phyloP scores from a whole-genome alignment of 2,888 invertebrate genomes.

The Spicauda simplicius region DNA sequence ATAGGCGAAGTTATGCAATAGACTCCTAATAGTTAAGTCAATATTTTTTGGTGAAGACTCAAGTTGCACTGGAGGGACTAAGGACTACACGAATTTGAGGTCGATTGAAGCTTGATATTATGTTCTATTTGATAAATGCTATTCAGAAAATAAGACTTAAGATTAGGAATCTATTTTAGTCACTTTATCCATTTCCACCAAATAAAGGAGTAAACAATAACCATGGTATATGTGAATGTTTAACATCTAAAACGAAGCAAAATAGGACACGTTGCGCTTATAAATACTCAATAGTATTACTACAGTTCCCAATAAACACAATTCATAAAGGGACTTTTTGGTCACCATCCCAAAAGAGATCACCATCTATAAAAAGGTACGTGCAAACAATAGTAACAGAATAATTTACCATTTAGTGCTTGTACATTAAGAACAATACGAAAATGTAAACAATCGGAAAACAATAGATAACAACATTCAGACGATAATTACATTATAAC shows the following conservation, averaged over 20 bases:
- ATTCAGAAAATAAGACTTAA: neutral
- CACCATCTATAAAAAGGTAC: neutral
- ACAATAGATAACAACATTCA: constrained; percentile 11
- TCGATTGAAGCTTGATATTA: too few relatives aligned
- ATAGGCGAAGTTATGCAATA: neutral
- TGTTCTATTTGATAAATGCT: too few relatives aligned
- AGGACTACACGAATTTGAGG: too few relatives aligned
- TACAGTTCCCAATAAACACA: neutral
- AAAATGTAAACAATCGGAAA: neutral
- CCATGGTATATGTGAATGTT: constrained; percentile 18
- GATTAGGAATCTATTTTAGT: neutral
- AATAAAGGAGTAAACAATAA: constrained; percentile 13
- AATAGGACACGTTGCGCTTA: neutral
- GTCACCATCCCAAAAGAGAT: neutral
- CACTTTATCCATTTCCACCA: neutral
- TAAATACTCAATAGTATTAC: neutral
- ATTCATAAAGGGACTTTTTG: neutral
- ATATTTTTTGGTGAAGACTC: neutral
- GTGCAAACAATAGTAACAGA: neutral
- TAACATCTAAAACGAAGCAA: constrained; percentile 9
- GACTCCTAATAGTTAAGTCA: neutral
- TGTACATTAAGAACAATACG: neutral
- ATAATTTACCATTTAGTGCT: neutral
- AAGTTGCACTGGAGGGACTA: too few relatives aligned
- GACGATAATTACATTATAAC: constrained; percentile 8